phyloP scores from a whole-genome alignment of 2,113 vertebrate species.

The Labeo rohita region DNA sequence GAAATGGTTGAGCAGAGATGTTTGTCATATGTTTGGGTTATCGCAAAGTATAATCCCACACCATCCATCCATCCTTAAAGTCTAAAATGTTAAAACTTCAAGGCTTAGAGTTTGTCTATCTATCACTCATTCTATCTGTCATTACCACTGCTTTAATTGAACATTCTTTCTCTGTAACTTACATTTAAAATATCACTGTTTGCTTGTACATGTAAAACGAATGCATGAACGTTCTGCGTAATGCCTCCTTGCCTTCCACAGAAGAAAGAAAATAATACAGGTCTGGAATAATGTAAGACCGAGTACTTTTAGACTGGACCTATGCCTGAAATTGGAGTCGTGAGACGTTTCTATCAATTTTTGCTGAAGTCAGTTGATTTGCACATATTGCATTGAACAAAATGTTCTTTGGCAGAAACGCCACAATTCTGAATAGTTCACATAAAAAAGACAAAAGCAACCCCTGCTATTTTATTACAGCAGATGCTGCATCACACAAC shows the following conservation, averaged over 20 bases:
- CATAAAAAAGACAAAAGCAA: slow-evolving; percentile 34
- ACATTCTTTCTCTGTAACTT: neutral
- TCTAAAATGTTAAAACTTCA: too few relatives aligned
- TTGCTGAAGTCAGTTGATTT: neutral
- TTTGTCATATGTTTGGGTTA: slow-evolving; percentile 21
- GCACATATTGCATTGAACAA: neutral
- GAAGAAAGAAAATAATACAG: neutral
- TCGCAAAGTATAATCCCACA: neutral
- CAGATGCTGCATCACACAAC: slow-evolving; percentile 25
- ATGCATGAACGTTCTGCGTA: neutral
- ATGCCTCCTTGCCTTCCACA: neutral
- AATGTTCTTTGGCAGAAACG: slow-evolving; percentile 18
- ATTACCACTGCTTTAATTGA: neutral
- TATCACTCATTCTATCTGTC: too few relatives aligned
- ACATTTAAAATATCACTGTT: neutral
- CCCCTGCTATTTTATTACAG: slow-evolving; percentile 17
- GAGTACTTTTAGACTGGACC: neutral
- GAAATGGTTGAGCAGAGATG: slow-evolving; percentile 42
- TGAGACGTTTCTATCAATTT: slow-evolving; percentile 29
- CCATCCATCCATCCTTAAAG: neutral
- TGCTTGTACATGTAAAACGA: neutral
- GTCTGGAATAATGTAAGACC: neutral
- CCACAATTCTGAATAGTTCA: neutral
- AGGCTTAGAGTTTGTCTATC: too few relatives aligned
- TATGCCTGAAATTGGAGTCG: neutral